Conservation (phyloP, 1,140 invertebrate species). For the Brachionus rubens region DNA sequence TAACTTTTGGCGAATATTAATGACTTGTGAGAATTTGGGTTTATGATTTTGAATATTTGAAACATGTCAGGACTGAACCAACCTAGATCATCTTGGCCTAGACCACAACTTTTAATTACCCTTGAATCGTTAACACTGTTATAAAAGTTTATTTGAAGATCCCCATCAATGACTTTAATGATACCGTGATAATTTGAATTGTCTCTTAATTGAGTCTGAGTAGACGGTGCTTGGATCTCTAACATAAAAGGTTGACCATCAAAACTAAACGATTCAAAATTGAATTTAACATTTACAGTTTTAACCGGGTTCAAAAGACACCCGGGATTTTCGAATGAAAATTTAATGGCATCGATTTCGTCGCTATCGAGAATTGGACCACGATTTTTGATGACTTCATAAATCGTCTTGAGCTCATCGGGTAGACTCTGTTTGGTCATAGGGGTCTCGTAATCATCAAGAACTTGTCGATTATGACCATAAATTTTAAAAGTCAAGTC, state of each 20-base stretch:
- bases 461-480: neutral
- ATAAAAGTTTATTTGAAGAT: neutral
- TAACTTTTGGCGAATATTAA: neutral
- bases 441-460: neutral
- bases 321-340: neutral
- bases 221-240: neutral
- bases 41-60: neutral
- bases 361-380: neutral
- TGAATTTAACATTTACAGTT: neutral
- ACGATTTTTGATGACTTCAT: neutral
- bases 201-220: neutral
- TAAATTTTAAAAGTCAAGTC: neutral
- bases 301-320: neutral
- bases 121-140: neutral
- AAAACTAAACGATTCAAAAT: neutral
- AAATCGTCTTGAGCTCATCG: neutral
- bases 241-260: neutral
- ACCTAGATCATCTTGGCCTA: neutral
- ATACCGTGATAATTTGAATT: neutral
- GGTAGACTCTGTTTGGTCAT: neutral
- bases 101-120: neutral
- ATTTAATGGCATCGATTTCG: neutral
- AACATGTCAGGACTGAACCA: conserved; percentile 7
- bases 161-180: neutral
- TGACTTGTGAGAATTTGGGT: neutral